These are phyloP conservation scores for Cyclophora punctaria DNA, from an alignment of 2,888 invertebrate species.

Conservation along the genomic window DNA sequence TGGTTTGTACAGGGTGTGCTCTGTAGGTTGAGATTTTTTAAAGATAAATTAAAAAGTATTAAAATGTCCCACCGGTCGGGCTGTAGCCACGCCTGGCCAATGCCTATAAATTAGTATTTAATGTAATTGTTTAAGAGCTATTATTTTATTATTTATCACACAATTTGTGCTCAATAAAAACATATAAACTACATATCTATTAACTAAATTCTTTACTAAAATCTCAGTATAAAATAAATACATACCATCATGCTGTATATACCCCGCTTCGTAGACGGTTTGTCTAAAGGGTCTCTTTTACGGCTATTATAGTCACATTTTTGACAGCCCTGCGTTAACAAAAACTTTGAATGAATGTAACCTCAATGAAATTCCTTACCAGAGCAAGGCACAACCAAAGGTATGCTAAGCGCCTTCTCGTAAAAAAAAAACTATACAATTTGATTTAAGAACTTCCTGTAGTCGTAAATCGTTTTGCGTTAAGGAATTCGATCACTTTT, in stretches of 20 bases:
- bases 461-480: conserved; percentile 34
- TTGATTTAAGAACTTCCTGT: conserved; percentile 46
- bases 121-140: too few relatives aligned
- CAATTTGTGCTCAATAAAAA: too few relatives aligned
- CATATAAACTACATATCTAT: too few relatives aligned
- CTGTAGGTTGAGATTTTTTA: too few relatives aligned
- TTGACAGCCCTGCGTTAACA: conserved; percentile 43
- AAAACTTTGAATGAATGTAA: conserved; percentile 48
- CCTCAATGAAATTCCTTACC: conserved; percentile 64
- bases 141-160: too few relatives aligned
- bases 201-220: too few relatives aligned
- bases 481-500: conserved; percentile 27
- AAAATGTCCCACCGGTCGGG: too few relatives aligned
- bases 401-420: conserved; percentile 52
- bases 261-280: conserved; percentile 52
- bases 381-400: conserved; percentile 1
- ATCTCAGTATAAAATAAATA: too few relatives aligned
- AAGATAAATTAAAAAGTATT: too few relatives aligned
- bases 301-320: conserved; percentile 33
- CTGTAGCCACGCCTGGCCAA: too few relatives aligned
- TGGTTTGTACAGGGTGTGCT: conserved; percentile 20
- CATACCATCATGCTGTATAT: conserved; percentile 37
- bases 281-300: conserved; percentile 54
- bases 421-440: conserved; percentile 33
- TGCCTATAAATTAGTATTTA: too few relatives aligned